Evolutionary conservation across 2,797 vertebrate species (phyloP).

Genomic region (Prionace glauca): DNA sequence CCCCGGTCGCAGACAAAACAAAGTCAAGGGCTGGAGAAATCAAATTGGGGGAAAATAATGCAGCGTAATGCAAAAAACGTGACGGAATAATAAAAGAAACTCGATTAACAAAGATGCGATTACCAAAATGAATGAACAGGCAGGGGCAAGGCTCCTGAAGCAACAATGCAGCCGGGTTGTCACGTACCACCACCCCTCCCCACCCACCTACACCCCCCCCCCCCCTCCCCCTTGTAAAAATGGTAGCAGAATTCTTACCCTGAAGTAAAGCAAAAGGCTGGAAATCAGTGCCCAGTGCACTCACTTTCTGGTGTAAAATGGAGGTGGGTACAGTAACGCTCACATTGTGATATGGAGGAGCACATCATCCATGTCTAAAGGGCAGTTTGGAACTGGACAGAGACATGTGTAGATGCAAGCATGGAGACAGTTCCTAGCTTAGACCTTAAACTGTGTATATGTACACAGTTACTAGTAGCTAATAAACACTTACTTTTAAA

Average conservation of each 20-base stretch:
- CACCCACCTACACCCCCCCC: too few species aligned
- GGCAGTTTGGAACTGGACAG: too few species aligned
- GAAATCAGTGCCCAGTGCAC: not conserved
- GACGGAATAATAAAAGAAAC: slow-evolving; percentile 23
- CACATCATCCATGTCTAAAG: too few species aligned
- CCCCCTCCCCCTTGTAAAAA: not conserved
- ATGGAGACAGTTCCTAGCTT: too few species aligned
- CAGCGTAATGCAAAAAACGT: slow-evolving; percentile 33
- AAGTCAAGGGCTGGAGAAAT: slow-evolving; percentile 25
- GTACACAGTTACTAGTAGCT: too few species aligned
- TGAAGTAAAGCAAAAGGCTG: not conserved
- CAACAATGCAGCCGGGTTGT: not conserved
- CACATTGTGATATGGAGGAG: too few species aligned
- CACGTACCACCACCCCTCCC: too few species aligned
- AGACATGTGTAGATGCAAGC: too few species aligned
- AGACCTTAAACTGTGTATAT: too few species aligned
- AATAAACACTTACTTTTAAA: too few species aligned
- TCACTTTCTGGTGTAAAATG: not conserved
- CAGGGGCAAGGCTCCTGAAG: not conserved
- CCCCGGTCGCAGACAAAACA: not conserved
- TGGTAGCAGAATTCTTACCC: not conserved
- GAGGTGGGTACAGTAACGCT: not conserved
- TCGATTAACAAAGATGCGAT: slow-evolving; percentile 33
- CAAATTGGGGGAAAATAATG: slow-evolving; percentile 36
- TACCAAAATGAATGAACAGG: slow-evolving; percentile 2